phyloP scores from a whole-genome alignment of 2,888 invertebrate genomes.

The Agrochola macilenta region DNA sequence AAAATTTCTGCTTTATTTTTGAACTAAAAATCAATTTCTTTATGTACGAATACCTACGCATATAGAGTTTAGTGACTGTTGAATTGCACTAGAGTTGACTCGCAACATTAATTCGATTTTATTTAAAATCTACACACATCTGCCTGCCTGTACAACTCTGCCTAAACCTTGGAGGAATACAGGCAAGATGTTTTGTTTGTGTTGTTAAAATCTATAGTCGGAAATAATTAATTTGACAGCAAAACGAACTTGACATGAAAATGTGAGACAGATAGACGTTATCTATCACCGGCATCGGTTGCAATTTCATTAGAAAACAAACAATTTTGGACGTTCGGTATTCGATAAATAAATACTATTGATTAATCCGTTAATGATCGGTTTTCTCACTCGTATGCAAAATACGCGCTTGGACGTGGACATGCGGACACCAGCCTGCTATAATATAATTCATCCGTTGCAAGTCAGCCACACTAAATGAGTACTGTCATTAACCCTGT shows the following conservation, averaged over 20 bases:
- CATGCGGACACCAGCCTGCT: background rate
- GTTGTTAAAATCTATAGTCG: background rate
- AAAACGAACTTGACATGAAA: no score
- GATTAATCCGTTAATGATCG: background rate
- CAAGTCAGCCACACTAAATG: background rate
- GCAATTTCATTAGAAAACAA: background rate
- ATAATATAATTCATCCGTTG: background rate
- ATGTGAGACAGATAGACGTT: background rate
- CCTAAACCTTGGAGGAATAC: background rate
- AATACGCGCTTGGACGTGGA: background rate
- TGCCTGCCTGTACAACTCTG: background rate
- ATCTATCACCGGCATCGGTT: background rate
- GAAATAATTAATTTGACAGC: background rate
- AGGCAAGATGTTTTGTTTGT: background rate
- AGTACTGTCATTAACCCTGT: background rate
- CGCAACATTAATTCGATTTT: background rate
- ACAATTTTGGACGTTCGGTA: background rate
- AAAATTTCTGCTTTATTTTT: background rate
- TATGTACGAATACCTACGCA: background rate
- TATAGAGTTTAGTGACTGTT: background rate
- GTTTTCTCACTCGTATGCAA: background rate
- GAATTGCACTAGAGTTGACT: background rate
- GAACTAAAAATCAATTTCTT: background rate
- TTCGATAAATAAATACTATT: background rate
- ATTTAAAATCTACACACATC: background rate